Percentiles rank a stretch among this genome's conserved stretches.
These are phyloP conservation scores for Coptodon rendalli DNA, from an alignment of 2,113 vertebrate genomes.

Conservation along the genomic window DNA sequence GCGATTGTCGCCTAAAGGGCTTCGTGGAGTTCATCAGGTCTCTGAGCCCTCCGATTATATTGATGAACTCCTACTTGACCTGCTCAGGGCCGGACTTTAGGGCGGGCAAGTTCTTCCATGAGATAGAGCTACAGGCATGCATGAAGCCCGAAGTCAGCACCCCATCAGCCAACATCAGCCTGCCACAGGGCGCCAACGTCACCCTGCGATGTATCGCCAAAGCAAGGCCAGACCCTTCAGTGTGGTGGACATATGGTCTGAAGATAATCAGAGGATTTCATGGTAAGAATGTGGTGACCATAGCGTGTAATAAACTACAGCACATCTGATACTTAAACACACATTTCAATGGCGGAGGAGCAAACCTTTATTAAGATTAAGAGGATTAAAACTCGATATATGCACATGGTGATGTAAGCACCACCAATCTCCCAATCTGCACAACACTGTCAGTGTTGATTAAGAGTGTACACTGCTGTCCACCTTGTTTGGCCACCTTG, in stretches of 20 bases:
- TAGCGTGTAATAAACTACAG: background rate
- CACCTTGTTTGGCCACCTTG: constrained; percentile 5
- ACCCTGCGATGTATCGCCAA: constrained; percentile 79
- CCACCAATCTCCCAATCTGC: background rate
- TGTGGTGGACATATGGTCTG: constrained; percentile 85
- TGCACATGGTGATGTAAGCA: background rate
- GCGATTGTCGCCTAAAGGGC: constrained; percentile 85
- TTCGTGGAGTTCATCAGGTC: constrained; percentile 82
- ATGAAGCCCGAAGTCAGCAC: constrained; percentile 74
- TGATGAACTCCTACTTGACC: constrained; percentile 89
- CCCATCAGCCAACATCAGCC: constrained; percentile 71
- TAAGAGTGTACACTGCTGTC: background rate
- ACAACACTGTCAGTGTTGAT: constrained; percentile 27
- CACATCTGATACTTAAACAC: constrained; percentile 43
- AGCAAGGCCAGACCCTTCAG: constrained; percentile 76
- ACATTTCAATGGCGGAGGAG: constrained; percentile 22
- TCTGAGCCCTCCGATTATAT: constrained; percentile 76
- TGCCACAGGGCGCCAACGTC: constrained; percentile 72
- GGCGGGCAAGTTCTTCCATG: constrained; percentile 80
- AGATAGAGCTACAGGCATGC: constrained; percentile 80
- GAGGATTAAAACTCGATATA: constrained; percentile 24
- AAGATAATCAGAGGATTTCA: constrained; percentile 85
- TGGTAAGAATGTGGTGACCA: constrained; percentile 72
- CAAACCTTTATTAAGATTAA: background rate
- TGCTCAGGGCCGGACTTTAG: constrained; percentile 80